Percentiles rank a stretch among this genome's conserved stretches.
Evolutionary conservation across 2,888 invertebrate species (phyloP).

Genomic region (Melieria crassipennis): DNA sequence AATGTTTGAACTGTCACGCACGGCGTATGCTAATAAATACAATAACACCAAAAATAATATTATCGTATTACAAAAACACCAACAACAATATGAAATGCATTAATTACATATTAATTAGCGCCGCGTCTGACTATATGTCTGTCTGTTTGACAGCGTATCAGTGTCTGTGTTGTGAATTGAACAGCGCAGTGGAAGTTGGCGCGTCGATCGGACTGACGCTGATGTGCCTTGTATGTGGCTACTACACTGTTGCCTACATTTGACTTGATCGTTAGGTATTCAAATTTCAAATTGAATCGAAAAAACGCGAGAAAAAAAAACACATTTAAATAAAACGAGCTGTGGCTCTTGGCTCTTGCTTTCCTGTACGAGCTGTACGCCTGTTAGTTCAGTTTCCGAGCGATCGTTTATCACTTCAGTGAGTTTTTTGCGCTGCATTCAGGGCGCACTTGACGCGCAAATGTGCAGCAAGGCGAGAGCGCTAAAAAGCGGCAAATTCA

Average conservation of each 20-base stretch:
- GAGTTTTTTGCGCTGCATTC: too few species aligned
- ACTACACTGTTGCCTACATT: too few species aligned
- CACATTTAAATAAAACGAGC: slow-evolving; percentile 10
- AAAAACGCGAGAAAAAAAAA: slow-evolving; percentile 20
- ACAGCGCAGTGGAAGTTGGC: not conserved
- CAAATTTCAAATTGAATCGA: slow-evolving; percentile 18
- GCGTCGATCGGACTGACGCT: too few species aligned
- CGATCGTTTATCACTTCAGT: slow-evolving; percentile 62
- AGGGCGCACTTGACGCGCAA: too few species aligned
- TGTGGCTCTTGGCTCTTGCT: slow-evolving; percentile 10
- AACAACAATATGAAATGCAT: slow-evolving; percentile 29
- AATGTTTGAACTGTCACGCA: too few species aligned
- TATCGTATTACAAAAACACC: slow-evolving; percentile 2
- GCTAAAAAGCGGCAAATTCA: too few species aligned
- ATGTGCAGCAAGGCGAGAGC: too few species aligned
- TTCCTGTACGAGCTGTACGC: slow-evolving; percentile 50
- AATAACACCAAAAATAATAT: not conserved
- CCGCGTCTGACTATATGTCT: not conserved
- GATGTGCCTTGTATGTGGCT: too few species aligned
- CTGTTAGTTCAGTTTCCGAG: slow-evolving; percentile 56
- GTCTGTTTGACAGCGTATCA: not conserved
- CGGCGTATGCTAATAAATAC: not conserved
- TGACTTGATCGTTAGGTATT: slow-evolving; percentile 23
- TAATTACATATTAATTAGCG: slow-evolving; percentile 41
- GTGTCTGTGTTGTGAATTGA: slow-evolving; percentile 11